Evolutionary conservation across 2,888 invertebrate species (phyloP).

Genomic region (Linnaemya vulpina): DNA sequence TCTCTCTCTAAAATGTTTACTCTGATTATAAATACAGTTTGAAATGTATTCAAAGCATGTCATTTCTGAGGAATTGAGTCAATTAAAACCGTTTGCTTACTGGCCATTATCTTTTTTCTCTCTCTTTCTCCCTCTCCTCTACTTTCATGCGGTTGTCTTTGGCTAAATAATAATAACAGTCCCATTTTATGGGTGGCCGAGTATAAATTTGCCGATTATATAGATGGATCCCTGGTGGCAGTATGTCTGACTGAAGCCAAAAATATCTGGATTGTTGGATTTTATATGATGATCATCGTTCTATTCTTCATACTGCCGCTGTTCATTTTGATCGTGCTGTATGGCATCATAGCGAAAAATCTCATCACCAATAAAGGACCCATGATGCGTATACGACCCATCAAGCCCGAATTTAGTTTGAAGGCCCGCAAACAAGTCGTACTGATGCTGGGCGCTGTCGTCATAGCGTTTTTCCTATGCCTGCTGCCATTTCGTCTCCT

Average conservation of each 20-base stretch:
- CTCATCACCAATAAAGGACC: constrained; percentile 88
- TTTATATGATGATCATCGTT: constrained; percentile 90
- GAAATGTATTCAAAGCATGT: constrained; percentile 50
- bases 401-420: constrained; percentile 89
- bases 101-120: constrained; percentile 29
- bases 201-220: constrained; percentile 87
- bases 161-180: constrained; percentile 84
- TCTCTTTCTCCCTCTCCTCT: constrained; percentile 74
- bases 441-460: constrained; percentile 93
- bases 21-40: background rate
- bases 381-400: constrained; percentile 87
- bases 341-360: constrained; percentile 92
- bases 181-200: constrained; percentile 91
- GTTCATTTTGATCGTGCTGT: constrained; percentile 90
- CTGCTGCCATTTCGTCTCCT: constrained; percentile 93
- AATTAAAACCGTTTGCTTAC: constrained; percentile 39
- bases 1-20: background rate
- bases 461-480: constrained; percentile 93
- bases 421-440: constrained; percentile 92
- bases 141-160: constrained; percentile 36
- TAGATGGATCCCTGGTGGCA: constrained; percentile 88
- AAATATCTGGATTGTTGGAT: constrained; percentile 89
- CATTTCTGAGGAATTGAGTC: constrained; percentile 72
- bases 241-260: constrained; percentile 92
- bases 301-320: constrained; percentile 92